Evolutionary conservation across 2,888 invertebrate genomes (phyloP), one percentile per base, ranked within the genome.

Genomic region (Acrocyrtus sp.): DNA sequence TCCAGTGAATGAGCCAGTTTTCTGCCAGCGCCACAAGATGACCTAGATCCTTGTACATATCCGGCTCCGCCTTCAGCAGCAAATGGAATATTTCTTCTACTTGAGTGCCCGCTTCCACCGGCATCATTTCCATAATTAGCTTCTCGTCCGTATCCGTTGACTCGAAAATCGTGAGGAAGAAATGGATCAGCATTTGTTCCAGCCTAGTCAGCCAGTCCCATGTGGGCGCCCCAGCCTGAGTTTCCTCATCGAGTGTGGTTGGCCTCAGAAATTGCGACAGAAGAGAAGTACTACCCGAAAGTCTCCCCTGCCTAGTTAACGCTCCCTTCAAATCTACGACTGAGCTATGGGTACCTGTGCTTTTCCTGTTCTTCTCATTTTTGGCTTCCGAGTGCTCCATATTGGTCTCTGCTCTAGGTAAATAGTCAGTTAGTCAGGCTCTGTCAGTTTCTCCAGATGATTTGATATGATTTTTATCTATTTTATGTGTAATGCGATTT

Each of bases 131-230:
- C 66, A 70, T 50, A 19, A 70, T 51, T 0, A 70, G 45, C 27
- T 66, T 60, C 10, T 54, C 47, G 1, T 69, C 26, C 12, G 60
- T 57, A 8, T 50, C 41, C 3, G 56, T 47, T 2, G 66, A 47
- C 10, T 74, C 74, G 51, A 74, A 74, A 43, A 74, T 65, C 24
- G 61, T 60, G 17, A 70, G 61, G 29, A 74, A 74, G 61, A 74
- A 74, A 21, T 60, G 70, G 6, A 69, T 56, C 8, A 74, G 45
- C 43, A 74, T 47, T 56, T 65, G 65, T 41, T 74, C 74, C 27
- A 70, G 27, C 5, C 60, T 47, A 3, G 39, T 24, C 17, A 74
- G 24, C 74, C 74, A 74, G 22, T 74, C 70, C 60, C 63, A 68
- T 1, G 63, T 29, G 5, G 74, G 61, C 4, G 58, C 34, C 10